Evolutionary conservation across 2,888 invertebrate species (phyloP).

Genomic region (Hofmannophila pseudospretella): DNA sequence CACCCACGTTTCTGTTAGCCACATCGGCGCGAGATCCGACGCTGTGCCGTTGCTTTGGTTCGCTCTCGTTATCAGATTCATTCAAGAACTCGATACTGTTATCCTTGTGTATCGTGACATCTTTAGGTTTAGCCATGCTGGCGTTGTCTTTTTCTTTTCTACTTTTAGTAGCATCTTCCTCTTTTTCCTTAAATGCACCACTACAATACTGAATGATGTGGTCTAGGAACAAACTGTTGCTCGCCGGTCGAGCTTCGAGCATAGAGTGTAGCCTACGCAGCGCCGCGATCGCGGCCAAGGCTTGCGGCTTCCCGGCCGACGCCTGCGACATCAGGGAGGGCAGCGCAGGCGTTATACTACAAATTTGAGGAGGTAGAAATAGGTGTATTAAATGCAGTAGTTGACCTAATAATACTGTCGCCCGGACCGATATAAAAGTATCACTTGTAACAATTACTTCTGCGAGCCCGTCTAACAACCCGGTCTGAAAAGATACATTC

Average conservation of each 20-base stretch:
- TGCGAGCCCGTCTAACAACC: slow-evolving; percentile 91
- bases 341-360: slow-evolving; percentile 88
- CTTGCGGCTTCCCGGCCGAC: slow-evolving; percentile 86
- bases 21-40: slow-evolving; percentile 65
- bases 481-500: slow-evolving; percentile 69
- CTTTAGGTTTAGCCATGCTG: slow-evolving; percentile 47
- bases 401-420: slow-evolving; percentile 93
- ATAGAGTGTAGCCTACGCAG: slow-evolving; percentile 87
- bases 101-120: slow-evolving; percentile 40
- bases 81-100: slow-evolving; percentile 60
- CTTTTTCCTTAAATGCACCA: slow-evolving; percentile 49
- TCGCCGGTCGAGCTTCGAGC: slow-evolving; percentile 88
- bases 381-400: slow-evolving; percentile 91
- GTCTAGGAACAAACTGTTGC: slow-evolving; percentile 89
- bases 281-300: slow-evolving; percentile 89
- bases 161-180: slow-evolving; percentile 51
- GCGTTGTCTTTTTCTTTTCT: slow-evolving; percentile 64
- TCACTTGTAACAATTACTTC: slow-evolving; percentile 95
- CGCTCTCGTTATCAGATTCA: slow-evolving; percentile 61
- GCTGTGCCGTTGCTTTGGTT: slow-evolving; percentile 61
- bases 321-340: slow-evolving; percentile 90
- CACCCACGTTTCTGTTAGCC: slow-evolving; percentile 62
- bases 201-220: slow-evolving; percentile 82
- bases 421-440: slow-evolving; percentile 92
- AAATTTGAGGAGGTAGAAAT: slow-evolving; percentile 91